Evolutionary conservation across 2,113 vertebrate genomes (phyloP), one percentile per base, ranked within the genome.

Genomic region (Oryzias celebensis): DNA sequence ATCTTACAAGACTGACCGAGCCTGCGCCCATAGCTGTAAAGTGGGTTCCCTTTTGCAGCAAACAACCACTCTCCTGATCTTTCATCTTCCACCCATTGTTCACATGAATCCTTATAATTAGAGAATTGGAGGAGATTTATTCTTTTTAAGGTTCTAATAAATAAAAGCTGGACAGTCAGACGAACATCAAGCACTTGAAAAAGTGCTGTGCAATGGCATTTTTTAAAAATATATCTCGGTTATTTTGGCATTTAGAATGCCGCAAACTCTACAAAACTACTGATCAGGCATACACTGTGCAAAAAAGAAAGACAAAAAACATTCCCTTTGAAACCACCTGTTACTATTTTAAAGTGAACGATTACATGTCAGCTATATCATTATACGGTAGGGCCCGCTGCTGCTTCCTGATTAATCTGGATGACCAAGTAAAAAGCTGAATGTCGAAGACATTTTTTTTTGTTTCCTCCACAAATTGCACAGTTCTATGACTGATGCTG

Each of bases 101-200:
- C 81, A 71, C 85, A 91, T 90, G 77, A 86, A 84, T 85, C 83
- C 81, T 86, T 68, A 47, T 89, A 92, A 92, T 90, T 90, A 90
- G 71, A 90, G 79, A 85, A 83, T 87, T 87, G 86, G 54, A 85
- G 76, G 74, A 85, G 4, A 42, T 87, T 87, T 84, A 81, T 28
- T 70, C 46, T 69, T 71, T 62, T 62, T 73, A 57, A 41, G 59
- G 51, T 56, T 82, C 81, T 87, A 85, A 87, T 88, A 80, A 81
- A 89, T 85, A 74, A 83, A 88, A 72, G 65, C 44, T 58, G 55
- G 45, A 63, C 4, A 61, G 76, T 46, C 48, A 52, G 50, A 64
- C n/a, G 60, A 48, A 44, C 52, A 52, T 49, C 36, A 57, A 17
- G 61, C 7, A 14, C 52, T 66, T 58, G n/a, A 45, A 65, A 65